phyloP scores from a whole-genome alignment of 1,140 invertebrate species.

The Helicoverpa zea region DNA sequence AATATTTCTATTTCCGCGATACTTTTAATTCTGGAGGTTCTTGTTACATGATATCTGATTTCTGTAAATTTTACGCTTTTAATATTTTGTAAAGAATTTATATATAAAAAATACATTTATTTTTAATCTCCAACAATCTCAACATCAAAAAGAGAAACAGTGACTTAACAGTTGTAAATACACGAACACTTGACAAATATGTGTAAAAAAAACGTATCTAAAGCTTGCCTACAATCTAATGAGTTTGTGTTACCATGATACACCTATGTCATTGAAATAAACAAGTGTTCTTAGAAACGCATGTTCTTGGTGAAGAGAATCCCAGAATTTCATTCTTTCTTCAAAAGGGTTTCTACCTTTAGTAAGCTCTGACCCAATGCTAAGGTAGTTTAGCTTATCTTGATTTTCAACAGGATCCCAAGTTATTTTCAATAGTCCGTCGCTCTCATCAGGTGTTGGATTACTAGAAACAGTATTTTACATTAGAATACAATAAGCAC shows the following conservation, averaged over 20 bases:
- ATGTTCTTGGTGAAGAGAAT: conserved; percentile 71
- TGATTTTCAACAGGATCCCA: conserved; percentile 76
- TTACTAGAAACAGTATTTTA: conserved; percentile 63
- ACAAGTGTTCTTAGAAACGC: conserved; percentile 65
- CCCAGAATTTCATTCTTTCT: conserved; percentile 81
- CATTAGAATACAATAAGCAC: background rate
- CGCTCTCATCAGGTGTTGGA: conserved; percentile 75
- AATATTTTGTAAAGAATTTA: too few relatives aligned
- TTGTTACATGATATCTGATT: too few relatives aligned
- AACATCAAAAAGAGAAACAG: conserved; percentile 2
- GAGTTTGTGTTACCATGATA: conserved; percentile 55
- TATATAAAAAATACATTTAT: too few relatives aligned
- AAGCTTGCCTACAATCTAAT: background rate
- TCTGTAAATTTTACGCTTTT: too few relatives aligned
- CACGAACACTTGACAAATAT: background rate
- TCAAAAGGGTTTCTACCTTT: conserved; percentile 79
- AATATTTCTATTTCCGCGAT: too few relatives aligned
- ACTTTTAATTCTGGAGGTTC: too few relatives aligned
- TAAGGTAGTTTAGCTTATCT: conserved; percentile 74
- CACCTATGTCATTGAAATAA: conserved; percentile 71
- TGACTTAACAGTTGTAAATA: background rate
- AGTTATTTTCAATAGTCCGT: conserved; percentile 73
- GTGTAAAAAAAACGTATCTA: background rate
- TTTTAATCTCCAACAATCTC: background rate
- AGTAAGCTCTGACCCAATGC: conserved; percentile 75